These are phyloP conservation scores for Geococcyx californianus DNA, from an alignment of 2,113 vertebrate genomes.

Conservation along the genomic window DNA sequence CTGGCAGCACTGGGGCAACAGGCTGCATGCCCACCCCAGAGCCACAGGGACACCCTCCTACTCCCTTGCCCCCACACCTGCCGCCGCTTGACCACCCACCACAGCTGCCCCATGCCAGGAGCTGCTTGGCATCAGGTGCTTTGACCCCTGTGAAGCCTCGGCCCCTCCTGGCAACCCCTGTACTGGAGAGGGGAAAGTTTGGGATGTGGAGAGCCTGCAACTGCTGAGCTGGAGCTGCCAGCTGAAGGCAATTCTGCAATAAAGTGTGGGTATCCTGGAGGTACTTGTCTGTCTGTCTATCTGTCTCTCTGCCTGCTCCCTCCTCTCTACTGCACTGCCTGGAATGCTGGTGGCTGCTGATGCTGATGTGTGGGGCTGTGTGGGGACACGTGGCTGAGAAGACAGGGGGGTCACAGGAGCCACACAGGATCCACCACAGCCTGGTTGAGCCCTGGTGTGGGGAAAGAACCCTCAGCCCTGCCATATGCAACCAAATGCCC, in stretches of 20 bases:
- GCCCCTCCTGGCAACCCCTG: background rate
- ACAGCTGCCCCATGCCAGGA: fast-evolving
- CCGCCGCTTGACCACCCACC: fast-evolving
- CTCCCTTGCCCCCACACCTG: fast-evolving
- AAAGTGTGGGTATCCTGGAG: background rate
- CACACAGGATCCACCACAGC: background rate
- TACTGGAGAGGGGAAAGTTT: fast-evolving
- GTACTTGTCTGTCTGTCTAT: background rate
- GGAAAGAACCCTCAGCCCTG: background rate
- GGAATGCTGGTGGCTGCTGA: fast-evolving
- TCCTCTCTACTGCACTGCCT: background rate
- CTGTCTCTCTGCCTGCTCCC: background rate
- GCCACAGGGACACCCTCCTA: fast-evolving
- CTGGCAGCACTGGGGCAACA: fast-evolving
- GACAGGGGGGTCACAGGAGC: background rate
- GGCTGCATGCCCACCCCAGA: fast-evolving
- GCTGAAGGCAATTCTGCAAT: background rate
- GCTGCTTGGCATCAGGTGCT: fast-evolving
- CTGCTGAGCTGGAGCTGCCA: background rate
- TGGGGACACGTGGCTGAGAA: fast-evolving
- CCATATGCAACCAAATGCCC: background rate
- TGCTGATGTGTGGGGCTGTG: background rate
- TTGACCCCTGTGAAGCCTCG: fast-evolving
- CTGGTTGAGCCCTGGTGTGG: fast-evolving
- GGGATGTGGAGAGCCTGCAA: background rate